phyloP scores from a whole-genome alignment of 2,888 invertebrate species.

The Phoronis australis region DNA sequence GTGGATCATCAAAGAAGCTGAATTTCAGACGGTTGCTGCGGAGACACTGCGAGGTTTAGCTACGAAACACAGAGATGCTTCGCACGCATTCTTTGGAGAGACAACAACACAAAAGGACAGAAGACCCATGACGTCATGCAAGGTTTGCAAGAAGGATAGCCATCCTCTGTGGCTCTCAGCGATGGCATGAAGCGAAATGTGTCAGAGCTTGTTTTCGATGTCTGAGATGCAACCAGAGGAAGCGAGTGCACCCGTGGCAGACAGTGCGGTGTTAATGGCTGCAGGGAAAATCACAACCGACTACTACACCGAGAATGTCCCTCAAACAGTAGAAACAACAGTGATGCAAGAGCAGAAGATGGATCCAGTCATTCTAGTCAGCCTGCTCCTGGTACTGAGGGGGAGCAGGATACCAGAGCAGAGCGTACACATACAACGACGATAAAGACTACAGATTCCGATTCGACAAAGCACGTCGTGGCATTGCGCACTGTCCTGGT shows the following conservation, averaged over 20 bases:
- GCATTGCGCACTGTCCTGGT: conserved; percentile 5
- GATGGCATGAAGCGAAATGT: conserved; percentile 9
- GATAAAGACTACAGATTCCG: background rate
- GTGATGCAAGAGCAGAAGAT: background rate
- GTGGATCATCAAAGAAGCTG: no score
- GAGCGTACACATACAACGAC: background rate
- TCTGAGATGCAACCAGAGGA: conserved; percentile 3
- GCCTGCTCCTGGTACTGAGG: background rate
- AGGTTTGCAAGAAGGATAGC: background rate
- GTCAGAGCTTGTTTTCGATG: conserved; percentile 6
- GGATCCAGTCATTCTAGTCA: no score
- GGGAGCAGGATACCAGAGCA: background rate
- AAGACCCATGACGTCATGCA: background rate
- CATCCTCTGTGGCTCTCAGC: conserved; percentile 3
- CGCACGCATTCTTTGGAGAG: background rate
- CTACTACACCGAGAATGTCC: no score
- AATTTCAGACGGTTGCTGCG: conserved; percentile 5
- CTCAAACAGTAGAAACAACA: no score
- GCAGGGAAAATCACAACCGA: conserved; percentile 6
- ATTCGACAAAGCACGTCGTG: background rate
- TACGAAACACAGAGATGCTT: background rate
- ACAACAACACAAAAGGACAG: background rate
- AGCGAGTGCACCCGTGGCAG: background rate
- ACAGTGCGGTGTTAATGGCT: conserved; percentile 4
- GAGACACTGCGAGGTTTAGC: conserved; percentile 5